A percentile compares a stretch with the other conserved stretches of the same genome.
phyloP scores from a whole-genome alignment of 2,888 invertebrate species.

The Mimumesa dahlbomi region DNA sequence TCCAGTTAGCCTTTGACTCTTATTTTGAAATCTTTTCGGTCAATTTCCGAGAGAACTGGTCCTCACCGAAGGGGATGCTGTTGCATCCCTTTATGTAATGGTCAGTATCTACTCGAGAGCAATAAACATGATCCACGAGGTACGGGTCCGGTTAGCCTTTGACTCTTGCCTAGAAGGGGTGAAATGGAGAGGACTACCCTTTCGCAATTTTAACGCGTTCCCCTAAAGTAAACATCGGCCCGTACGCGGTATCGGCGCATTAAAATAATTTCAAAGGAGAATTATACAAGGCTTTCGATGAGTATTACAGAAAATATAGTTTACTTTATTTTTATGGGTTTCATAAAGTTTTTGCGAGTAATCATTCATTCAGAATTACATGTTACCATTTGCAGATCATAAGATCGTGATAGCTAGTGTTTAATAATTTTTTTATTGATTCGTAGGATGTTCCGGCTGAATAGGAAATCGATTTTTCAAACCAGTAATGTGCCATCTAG shows the following conservation, averaged over 20 bases:
- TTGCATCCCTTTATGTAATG: conserved; percentile 45
- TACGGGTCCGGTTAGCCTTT: conserved; percentile 68
- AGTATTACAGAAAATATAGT: too few species aligned
- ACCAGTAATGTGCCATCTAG: too few species aligned
- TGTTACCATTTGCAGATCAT: too few species aligned
- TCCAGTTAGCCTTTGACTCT: conserved; percentile 71
- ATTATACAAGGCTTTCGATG: too few species aligned
- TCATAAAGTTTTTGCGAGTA: too few species aligned
- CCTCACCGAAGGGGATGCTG: conserved; percentile 50
- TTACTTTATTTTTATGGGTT: too few species aligned
- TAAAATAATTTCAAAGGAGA: neutral
- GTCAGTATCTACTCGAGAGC: conserved; percentile 62
- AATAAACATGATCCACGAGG: conserved; percentile 62
- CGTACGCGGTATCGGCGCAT: conserved; percentile 1
- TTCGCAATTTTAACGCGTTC: neutral
- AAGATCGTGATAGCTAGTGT: too few species aligned
- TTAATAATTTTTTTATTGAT: too few species aligned
- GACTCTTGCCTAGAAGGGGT: conserved; percentile 50
- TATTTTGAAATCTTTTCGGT: conserved; percentile 44
- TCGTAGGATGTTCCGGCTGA: too few species aligned
- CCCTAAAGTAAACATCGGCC: conserved; percentile 6
- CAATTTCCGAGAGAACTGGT: conserved; percentile 58
- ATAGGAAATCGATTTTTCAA: too few species aligned
- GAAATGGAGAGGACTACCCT: conserved; percentile 2
- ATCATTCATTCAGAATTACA: too few species aligned